Conservation (phyloP, 2,888 invertebrate genomes). For the Pasiphila rectangulata region DNA sequence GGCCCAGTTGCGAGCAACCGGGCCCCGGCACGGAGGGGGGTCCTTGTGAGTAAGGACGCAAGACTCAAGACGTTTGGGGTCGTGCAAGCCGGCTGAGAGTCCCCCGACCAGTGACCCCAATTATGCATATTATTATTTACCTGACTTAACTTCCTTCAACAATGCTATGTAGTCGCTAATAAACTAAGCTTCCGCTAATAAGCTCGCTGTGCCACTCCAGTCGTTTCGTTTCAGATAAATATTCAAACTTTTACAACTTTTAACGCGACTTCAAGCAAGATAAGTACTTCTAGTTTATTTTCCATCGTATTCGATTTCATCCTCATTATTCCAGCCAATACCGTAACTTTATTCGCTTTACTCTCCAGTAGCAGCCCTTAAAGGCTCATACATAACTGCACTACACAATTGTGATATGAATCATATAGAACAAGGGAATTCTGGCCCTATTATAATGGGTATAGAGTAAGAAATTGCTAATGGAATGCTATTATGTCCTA, state of each 20-base stretch:
- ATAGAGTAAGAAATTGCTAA: conserved; percentile 27
- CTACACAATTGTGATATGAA: conserved; percentile 1
- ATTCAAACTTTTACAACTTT: background rate
- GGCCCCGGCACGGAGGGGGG: too few relatives aligned
- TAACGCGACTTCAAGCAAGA: background rate
- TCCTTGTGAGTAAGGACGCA: too few relatives aligned
- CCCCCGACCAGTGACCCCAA: too few relatives aligned
- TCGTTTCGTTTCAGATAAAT: background rate
- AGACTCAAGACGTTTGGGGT: too few relatives aligned
- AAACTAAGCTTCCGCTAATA: too few relatives aligned
- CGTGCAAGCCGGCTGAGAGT: too few relatives aligned
- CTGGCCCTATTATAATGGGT: conserved; percentile 24
- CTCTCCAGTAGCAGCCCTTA: conserved; percentile 21
- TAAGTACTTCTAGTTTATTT: background rate
- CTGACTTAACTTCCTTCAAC: too few relatives aligned
- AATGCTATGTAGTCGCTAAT: too few relatives aligned
- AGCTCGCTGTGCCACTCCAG: too few relatives aligned
- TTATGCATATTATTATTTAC: too few relatives aligned
- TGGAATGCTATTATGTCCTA: conserved; percentile 34
- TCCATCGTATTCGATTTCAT: conserved; percentile 4
- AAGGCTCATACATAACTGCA: conserved; percentile 15
- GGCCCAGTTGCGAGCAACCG: too few relatives aligned
- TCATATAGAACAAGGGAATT: conserved; percentile 20
- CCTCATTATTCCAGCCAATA: conserved; percentile 15
- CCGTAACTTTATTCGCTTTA: background rate